Evolutionary conservation across 2,113 vertebrate genomes (phyloP), one percentile per base, ranked within the genome.

Genomic region (Charadrius vociferus): DNA sequence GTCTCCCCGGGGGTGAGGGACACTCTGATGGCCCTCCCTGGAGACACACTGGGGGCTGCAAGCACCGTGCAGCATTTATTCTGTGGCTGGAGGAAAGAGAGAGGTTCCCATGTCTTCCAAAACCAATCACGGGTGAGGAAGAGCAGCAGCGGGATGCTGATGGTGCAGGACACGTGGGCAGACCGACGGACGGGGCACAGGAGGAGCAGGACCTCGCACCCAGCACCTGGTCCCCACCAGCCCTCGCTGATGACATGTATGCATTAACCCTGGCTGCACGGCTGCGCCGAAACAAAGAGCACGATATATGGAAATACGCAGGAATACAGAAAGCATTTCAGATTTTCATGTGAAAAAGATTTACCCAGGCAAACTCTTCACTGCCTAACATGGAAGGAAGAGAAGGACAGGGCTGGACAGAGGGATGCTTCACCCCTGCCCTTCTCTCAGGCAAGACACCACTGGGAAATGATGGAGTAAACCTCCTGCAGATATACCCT

Each of bases 71-170:
- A 14, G 36, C 21, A 3, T 16, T 61, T 34, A 21, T 30, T 50
- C 66, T 32, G 45, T 9, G 12, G 24, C 68, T 15, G 12, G 47
- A 55, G 47, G 39, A 55, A n/a, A 36, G 7, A 34, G 16, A 39
- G 16, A n/a, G 2, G 0, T 29, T 23, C 34, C 66, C 8, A 0
- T 8, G 21, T 29, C 22, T 52, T 77, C 88, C 10, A 1, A 87
- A 84, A 63, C 39, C 0, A 1, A 5, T 2, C 1, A 12, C 1
- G 10, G 34, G 29, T 0, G 4, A 70, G 58, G 45, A 52, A 15
- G 3, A 22, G 19, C 14, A 10, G 34, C 45, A 39, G 45, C 1
- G 4, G 49, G 29, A 15, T 22, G 45, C 24, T 29, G 47, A 43
- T 24, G 39, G 30, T n/a, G 52, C 50, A 16, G 4, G 3, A 49